These are phyloP conservation scores for Cygnus olor DNA, from an alignment of 2,797 vertebrate species.

Conservation along the genomic window DNA sequence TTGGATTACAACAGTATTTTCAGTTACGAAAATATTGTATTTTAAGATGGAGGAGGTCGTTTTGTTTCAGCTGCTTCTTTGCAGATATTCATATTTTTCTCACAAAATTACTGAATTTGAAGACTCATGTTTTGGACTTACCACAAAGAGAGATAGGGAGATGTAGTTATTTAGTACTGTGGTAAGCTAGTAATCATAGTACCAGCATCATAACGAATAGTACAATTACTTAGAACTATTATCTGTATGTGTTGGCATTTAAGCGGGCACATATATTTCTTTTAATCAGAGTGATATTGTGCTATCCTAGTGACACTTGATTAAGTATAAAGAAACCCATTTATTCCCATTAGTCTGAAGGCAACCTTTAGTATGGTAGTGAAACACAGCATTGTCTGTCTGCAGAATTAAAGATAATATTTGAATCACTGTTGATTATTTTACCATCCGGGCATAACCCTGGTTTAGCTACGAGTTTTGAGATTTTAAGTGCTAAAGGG, in stretches of 20 bases:
- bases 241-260: background rate
- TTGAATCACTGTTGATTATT: background rate
- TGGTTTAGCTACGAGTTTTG: background rate
- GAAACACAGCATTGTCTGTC: background rate
- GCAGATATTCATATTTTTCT: background rate
- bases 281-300: background rate
- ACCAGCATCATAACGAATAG: background rate
- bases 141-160: background rate
- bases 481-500: background rate
- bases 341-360: background rate
- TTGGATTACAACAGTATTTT: constrained; percentile 50
- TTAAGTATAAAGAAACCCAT: background rate
- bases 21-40: constrained; percentile 1
- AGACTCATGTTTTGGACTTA: background rate
- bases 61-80: background rate
- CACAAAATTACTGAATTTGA: background rate
- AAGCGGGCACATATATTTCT: background rate
- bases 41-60: constrained; percentile 36
- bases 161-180: background rate
- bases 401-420: background rate
- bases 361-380: background rate
- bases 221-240: background rate
- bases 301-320: background rate
- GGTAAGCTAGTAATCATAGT: background rate
- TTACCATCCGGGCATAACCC: background rate